Percentiles rank a stretch among this genome's conserved stretches.
Conservation (phyloP, 2,797 vertebrate species). For the Accipiter superciliosus region DNA sequence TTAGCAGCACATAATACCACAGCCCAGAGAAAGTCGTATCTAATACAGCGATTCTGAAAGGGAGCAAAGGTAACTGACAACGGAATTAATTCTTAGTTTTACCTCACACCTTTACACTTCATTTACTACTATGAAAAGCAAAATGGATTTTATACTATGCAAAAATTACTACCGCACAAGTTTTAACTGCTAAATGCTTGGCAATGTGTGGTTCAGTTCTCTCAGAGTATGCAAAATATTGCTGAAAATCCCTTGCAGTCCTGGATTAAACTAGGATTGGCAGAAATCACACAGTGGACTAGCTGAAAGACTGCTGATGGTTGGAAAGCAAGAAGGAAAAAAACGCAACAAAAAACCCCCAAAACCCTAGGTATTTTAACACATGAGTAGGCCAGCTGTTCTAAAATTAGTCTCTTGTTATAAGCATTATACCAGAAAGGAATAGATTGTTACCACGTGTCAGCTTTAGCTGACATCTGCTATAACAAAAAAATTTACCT, state of each 20-base stretch:
- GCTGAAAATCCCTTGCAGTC: background rate
- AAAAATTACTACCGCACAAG: background rate
- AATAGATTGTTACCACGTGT: slow-evolving; percentile 45
- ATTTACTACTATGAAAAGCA: background rate
- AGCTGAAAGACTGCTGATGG: background rate
- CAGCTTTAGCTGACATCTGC: slow-evolving; percentile 49
- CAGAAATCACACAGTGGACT: background rate
- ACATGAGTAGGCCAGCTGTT: background rate
- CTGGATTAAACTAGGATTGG: background rate
- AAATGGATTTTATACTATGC: background rate
- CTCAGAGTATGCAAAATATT: background rate
- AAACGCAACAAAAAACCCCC: background rate
- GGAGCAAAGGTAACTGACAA: background rate
- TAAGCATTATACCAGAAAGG: background rate
- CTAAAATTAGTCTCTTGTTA: slow-evolving; percentile 31
- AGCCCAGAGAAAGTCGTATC: background rate
- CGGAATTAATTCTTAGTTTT: background rate
- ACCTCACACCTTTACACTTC: background rate
- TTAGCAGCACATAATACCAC: background rate
- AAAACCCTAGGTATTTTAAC: background rate
- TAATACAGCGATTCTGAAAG: background rate
- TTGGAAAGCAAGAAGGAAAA: background rate
- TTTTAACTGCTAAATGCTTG: background rate
- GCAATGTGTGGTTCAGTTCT: background rate
- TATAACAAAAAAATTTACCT: background rate